Conservation (phyloP, 2,113 vertebrate species). For the Cyphotilapia sp. region DNA sequence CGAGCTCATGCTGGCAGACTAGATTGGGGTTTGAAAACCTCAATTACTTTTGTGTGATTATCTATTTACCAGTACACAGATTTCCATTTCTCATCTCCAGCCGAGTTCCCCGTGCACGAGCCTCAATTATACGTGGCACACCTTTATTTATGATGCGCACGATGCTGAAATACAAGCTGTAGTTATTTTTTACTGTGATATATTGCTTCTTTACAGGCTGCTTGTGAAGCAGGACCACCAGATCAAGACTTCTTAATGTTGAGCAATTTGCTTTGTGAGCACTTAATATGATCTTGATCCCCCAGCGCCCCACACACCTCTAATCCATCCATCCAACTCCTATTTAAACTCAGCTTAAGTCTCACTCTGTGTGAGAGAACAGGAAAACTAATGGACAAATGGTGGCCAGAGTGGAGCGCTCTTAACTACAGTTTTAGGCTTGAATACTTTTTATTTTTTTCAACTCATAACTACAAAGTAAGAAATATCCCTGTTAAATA, state of each 20-base stretch:
- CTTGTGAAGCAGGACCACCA: conserved; percentile 27
- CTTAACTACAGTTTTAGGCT: conserved; percentile 64
- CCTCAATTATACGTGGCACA: conserved; percentile 67
- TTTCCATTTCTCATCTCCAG: conserved; percentile 96
- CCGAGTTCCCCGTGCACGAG: conserved; percentile 80
- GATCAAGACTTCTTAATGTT: conserved; percentile 42
- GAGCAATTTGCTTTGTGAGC: conserved; percentile 46
- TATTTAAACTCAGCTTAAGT: conserved; percentile 70
- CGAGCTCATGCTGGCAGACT: conserved; percentile 99
- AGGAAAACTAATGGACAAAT: conserved; percentile 80
- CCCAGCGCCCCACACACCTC: background rate
- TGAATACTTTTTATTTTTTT: conserved; percentile 68
- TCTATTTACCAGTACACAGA: conserved; percentile 99
- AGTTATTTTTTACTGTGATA: conserved; percentile 52
- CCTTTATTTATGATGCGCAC: conserved; percentile 73
- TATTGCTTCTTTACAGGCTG: conserved; percentile 51
- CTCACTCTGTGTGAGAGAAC: background rate
- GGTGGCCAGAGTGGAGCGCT: conserved; percentile 46
- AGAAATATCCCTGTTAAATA: background rate
- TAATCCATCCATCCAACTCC: conserved; percentile 35
- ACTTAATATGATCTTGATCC: conserved; percentile 59
- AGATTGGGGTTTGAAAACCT: conserved; percentile 99
- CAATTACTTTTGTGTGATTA: conserved; percentile 99
- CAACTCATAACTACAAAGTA: conserved; percentile 24
- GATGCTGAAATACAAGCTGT: conserved; percentile 43